These are phyloP conservation scores for Anoplopoma fimbria DNA, from an alignment of 2,113 vertebrate genomes.

Conservation along the genomic window DNA sequence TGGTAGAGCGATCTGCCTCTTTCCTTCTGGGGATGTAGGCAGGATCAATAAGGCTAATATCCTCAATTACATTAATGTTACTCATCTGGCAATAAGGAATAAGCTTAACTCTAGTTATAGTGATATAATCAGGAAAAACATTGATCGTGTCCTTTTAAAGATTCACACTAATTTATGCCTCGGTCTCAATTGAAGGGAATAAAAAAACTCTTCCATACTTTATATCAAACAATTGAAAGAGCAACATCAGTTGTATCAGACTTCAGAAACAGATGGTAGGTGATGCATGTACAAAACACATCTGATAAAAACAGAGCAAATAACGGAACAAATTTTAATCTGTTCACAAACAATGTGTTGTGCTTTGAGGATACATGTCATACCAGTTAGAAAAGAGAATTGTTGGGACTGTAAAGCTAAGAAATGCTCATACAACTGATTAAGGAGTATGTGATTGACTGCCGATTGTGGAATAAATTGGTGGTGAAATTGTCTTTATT, in stretches of 20 bases:
- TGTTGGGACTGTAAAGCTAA: too few relatives aligned
- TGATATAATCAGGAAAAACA: background rate
- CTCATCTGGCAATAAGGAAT: slow-evolving; percentile 12
- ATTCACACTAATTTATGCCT: background rate
- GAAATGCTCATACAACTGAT: slow-evolving; percentile 38
- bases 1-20: background rate
- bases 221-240: background rate
- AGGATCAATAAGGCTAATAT: slow-evolving; percentile 41
- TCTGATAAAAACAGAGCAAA: background rate
- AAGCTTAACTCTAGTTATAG: slow-evolving; percentile 32
- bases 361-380: too few relatives aligned
- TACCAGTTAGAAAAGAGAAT: too few relatives aligned
- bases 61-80: slow-evolving; percentile 9
- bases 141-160: slow-evolving; percentile 15
- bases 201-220: background rate
- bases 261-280: slow-evolving; percentile 2
- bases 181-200: background rate
- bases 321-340: slow-evolving; percentile 6
- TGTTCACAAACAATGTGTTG: background rate
- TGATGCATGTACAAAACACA: slow-evolving; percentile 2
- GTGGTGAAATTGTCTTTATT: slow-evolving; percentile 12
- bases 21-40: slow-evolving; percentile 13
- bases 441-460: slow-evolving; percentile 4
- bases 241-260: background rate
- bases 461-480: slow-evolving; percentile 6